These are phyloP conservation scores for Karalla daura DNA, from an alignment of 2,797 vertebrate species.

Conservation along the genomic window DNA sequence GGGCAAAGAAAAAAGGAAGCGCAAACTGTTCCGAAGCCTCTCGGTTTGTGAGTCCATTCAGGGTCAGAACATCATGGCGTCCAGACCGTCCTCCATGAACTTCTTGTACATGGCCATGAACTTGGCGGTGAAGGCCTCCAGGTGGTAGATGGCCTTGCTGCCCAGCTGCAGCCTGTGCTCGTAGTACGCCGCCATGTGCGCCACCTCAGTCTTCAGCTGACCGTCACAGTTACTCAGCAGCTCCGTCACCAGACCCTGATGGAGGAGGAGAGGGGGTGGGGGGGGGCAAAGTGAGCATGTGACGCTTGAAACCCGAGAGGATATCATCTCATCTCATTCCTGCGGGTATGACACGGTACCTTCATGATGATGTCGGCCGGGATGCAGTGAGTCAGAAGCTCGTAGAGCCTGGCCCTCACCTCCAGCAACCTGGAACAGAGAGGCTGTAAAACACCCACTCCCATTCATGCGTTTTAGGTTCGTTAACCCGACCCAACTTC, in stretches of 20 bases:
- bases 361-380: constrained; percentile 97
- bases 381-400: constrained; percentile 97
- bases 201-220: constrained; percentile 95
- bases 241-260: constrained; percentile 91
- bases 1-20: constrained; percentile 1
- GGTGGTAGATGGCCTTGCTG: constrained; percentile 96
- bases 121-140: constrained; percentile 97
- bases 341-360: constrained; percentile 74
- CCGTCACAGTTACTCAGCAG: constrained; percentile 95
- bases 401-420: constrained; percentile 93
- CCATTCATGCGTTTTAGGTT: too few species aligned
- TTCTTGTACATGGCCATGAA: constrained; percentile 99
- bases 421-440: constrained; percentile 89
- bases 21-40: background rate
- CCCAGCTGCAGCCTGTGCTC: constrained; percentile 96
- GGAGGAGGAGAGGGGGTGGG: background rate
- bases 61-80: constrained; percentile 93
- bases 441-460: background rate
- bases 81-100: constrained; percentile 98
- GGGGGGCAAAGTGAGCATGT: rapidly evolving
- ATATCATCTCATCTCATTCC: background rate
- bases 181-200: constrained; percentile 94
- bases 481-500: background rate
- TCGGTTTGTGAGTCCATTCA: constrained; percentile 11
- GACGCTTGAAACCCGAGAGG: background rate